A percentile compares a stretch with the other conserved stretches of the same genome.
Evolutionary conservation across 2,888 invertebrate genomes (phyloP).

Genomic region (Linnaemya tessellans): DNA sequence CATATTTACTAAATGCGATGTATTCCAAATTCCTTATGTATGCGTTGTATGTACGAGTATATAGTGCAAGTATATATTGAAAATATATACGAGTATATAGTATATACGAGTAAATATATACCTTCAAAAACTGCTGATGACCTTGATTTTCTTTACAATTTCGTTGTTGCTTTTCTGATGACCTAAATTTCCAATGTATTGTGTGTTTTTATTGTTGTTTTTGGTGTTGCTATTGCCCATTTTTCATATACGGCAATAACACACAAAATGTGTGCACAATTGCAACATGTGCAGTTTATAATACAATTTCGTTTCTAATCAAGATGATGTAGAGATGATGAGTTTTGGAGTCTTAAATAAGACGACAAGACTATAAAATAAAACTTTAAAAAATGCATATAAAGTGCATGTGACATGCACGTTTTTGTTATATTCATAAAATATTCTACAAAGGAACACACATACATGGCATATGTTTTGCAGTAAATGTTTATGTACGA

Average conservation of each 20-base stretch:
- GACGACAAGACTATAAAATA: background rate
- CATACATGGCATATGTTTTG: background rate
- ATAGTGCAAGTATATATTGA: background rate
- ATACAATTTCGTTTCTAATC: conserved; percentile 1
- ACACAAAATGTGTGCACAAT: conserved; percentile 12
- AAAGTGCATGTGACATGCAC: background rate
- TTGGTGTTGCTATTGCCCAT: conserved; percentile 31
- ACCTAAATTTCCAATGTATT: conserved; percentile 61
- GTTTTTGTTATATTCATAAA: background rate
- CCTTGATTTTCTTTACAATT: conserved; percentile 61
- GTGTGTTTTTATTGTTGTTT: background rate
- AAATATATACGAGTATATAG: background rate
- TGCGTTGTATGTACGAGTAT: background rate
- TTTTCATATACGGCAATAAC: conserved; percentile 23
- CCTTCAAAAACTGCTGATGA: conserved; percentile 48
- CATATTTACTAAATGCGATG: background rate
- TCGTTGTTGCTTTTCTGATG: conserved; percentile 61
- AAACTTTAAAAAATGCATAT: background rate
- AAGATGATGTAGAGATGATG: conserved; percentile 5
- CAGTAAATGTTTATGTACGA: background rate
- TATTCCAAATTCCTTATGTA: background rate
- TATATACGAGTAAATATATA: conserved; percentile 7
- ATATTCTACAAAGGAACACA: background rate
- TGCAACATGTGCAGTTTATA: conserved; percentile 52
- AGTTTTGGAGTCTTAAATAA: background rate